Percentiles rank a stretch among this genome's conserved stretches.
phyloP scores from a whole-genome alignment of 2,797 vertebrate species.

The Sebastes taczanowskii region DNA sequence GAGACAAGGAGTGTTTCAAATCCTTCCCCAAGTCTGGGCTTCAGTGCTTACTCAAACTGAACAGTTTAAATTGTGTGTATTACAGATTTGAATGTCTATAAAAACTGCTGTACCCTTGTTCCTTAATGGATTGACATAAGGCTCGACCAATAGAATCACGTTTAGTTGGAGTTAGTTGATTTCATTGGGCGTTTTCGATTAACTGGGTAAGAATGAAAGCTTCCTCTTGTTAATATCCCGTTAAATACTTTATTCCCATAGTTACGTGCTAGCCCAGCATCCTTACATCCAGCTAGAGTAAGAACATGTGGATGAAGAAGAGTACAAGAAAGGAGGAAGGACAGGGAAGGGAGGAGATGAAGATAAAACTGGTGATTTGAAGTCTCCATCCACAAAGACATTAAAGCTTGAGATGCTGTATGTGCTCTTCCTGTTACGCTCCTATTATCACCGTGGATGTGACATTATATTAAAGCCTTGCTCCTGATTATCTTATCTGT shows the following conservation, averaged over 20 bases:
- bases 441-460: conserved; percentile 18
- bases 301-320: background rate
- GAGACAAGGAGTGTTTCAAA: conserved; percentile 18
- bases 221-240: background rate
- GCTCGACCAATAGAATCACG: background rate
- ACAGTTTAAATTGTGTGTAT: conserved; percentile 22
- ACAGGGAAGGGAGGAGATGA: background rate
- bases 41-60: background rate
- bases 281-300: background rate
- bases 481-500: conserved; percentile 33
- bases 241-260: conserved; percentile 41
- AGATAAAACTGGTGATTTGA: conserved; percentile 15
- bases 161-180: background rate
- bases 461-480: conserved; percentile 29
- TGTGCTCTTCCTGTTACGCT: background rate
- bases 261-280: background rate
- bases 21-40: conserved; percentile 1
- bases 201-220: conserved; percentile 6
- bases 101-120: background rate
- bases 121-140: background rate
- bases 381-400: background rate
- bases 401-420: background rate
- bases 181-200: background rate
- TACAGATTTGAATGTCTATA: background rate
- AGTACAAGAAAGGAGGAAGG: background rate